phyloP scores from a whole-genome alignment of 1,140 invertebrate species.

The Paracyclopina nana region DNA sequence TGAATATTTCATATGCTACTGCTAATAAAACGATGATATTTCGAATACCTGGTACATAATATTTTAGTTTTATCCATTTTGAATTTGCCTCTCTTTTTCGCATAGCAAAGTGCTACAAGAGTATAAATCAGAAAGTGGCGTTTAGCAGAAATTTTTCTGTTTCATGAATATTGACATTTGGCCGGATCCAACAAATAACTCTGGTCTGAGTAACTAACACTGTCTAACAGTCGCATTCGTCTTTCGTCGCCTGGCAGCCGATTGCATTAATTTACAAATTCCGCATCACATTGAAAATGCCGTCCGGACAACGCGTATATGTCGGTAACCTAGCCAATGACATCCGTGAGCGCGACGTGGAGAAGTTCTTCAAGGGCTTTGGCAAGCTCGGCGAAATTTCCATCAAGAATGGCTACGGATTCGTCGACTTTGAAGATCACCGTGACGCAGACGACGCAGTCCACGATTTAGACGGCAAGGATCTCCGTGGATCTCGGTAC shows the following conservation, averaged over 20 bases:
- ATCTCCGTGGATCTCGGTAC: conserved; percentile 57
- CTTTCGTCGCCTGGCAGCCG: too few species aligned
- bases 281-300: conserved; percentile 4
- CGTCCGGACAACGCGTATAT: conserved; percentile 46
- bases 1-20: not conserved
- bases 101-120: too few species aligned
- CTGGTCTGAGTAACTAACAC: too few species aligned
- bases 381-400: conserved; percentile 51
- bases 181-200: too few species aligned
- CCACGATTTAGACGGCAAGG: conserved; percentile 91
- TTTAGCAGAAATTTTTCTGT: too few species aligned
- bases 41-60: too few species aligned
- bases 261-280: not conserved
- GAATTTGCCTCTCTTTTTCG: too few species aligned
- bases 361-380: conserved; percentile 93
- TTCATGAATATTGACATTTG: too few species aligned
- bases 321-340: conserved; percentile 83
- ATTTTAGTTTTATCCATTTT: too few species aligned
- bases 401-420: conserved; percentile 22
- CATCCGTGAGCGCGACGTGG: conserved; percentile 84
- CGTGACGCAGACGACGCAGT: conserved; percentile 96
- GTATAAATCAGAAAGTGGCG: too few species aligned
- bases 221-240: too few species aligned
- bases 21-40: too few species aligned
- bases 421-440: conserved; percentile 80